phyloP scores from a whole-genome alignment of 2,797 vertebrate genomes.

The Gambusia yucatana region DNA sequence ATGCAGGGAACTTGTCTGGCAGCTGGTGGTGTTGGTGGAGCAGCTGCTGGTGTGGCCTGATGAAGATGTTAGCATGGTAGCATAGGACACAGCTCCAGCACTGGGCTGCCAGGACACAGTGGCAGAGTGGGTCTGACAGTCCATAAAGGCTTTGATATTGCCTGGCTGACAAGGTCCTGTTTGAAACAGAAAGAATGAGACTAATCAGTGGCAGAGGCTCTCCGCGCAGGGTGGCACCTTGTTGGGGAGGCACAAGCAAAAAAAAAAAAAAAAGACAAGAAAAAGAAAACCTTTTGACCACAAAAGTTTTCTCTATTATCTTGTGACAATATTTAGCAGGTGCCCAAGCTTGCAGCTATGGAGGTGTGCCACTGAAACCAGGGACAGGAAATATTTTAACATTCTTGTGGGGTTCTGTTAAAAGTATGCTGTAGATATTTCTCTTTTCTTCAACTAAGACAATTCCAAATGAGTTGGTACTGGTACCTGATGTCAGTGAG shows the following conservation, averaged over 20 bases:
- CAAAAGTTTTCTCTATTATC: not conserved
- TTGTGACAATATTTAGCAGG: not conserved
- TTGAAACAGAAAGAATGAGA: slow-evolving; percentile 3
- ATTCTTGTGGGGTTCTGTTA: not conserved
- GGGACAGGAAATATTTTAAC: not conserved
- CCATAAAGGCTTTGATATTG: slow-evolving; percentile 51
- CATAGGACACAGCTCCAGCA: slow-evolving; percentile 59
- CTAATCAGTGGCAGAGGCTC: not conserved
- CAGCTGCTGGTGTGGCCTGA: slow-evolving; percentile 56
- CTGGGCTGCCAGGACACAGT: slow-evolving; percentile 69
- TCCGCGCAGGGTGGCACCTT: not conserved
- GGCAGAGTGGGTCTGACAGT: slow-evolving; percentile 58
- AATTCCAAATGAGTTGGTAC: not conserved
- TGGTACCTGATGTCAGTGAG: slow-evolving; percentile 53
- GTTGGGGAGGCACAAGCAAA: not conserved
- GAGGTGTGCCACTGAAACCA: not conserved
- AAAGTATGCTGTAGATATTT: not conserved
- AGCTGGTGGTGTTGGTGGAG: slow-evolving; percentile 66
- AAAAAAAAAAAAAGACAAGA: too few relatives aligned
- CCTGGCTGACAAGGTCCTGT: slow-evolving; percentile 70
- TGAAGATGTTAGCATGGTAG: slow-evolving; percentile 34
- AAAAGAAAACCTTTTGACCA: not conserved
- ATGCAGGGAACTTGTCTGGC: slow-evolving; percentile 53
- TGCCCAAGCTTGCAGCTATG: not conserved
- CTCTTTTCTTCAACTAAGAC: not conserved